Evolutionary conservation across 2,113 vertebrate genomes (phyloP).

Genomic region (Macrotus californicus): DNA sequence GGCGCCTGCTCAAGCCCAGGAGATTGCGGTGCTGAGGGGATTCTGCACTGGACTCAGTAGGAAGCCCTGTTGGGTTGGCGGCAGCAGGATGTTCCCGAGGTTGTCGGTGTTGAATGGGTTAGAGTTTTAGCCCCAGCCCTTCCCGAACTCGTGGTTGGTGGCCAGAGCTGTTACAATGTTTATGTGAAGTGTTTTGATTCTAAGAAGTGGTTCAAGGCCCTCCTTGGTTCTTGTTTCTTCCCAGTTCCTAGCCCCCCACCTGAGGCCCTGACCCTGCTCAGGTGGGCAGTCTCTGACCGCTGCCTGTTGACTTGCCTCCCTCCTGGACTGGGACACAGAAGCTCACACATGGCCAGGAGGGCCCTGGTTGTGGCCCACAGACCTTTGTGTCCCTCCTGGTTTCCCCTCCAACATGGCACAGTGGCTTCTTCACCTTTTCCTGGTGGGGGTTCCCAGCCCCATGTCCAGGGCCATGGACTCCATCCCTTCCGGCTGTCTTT

Average conservation of each 20-base stretch:
- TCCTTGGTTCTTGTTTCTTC: not conserved
- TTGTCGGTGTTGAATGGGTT: not conserved
- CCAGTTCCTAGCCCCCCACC: rapidly evolving
- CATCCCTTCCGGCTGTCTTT: not conserved
- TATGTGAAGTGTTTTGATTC: not conserved
- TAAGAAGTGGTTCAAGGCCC: not conserved
- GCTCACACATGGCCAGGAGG: rapidly evolving
- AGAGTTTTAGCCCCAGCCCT: not conserved
- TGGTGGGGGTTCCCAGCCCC: not conserved
- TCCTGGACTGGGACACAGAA: not conserved
- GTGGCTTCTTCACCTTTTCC: not conserved
- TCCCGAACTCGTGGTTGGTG: not conserved
- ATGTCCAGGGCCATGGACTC: rapidly evolving
- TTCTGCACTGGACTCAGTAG: not conserved
- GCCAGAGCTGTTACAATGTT: no score
- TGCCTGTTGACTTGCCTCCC: not conserved
- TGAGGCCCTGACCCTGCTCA: not conserved
- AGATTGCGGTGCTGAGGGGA: conserved; percentile 26
- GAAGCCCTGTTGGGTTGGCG: not conserved
- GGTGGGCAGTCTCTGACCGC: not conserved
- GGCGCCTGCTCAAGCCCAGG: conserved; percentile 31
- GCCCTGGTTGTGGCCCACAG: rapidly evolving
- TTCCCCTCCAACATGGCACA: not conserved
- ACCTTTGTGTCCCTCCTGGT: not conserved
- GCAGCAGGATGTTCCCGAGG: not conserved